phyloP scores from a whole-genome alignment of 1,140 invertebrate species.

The Meloidogyne floridensis region DNA sequence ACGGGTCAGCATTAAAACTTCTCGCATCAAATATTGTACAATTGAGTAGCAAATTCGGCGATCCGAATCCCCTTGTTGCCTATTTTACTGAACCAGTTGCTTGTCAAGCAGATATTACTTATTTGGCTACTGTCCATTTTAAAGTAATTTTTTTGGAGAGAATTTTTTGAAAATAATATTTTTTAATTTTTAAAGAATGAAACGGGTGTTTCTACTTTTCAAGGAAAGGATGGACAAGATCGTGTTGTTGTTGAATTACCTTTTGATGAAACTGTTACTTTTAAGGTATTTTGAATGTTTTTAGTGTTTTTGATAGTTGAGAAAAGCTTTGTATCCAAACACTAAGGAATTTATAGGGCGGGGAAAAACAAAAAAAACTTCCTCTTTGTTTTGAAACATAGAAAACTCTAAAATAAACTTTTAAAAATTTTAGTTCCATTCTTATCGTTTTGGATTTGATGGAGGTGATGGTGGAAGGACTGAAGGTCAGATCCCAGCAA shows the following conservation, averaged over 20 bases:
- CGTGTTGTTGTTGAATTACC: slow-evolving; percentile 44
- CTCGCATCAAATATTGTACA: slow-evolving; percentile 44
- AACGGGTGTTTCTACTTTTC: slow-evolving; percentile 48
- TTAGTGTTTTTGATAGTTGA: not conserved
- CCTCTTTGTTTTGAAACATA: not conserved
- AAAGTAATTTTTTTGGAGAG: slow-evolving; percentile 28
- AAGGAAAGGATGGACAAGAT: slow-evolving; percentile 52
- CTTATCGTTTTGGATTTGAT: slow-evolving; percentile 29
- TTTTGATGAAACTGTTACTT: slow-evolving; percentile 46
- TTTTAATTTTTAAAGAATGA: slow-evolving; percentile 36
- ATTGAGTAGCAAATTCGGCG: slow-evolving; percentile 43
- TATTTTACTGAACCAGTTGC: slow-evolving; percentile 43
- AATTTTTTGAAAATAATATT: not conserved
- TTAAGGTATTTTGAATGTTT: slow-evolving; percentile 30
- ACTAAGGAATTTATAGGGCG: no score
- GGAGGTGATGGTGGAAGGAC: slow-evolving; percentile 43
- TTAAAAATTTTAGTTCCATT: not conserved
- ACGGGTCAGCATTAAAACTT: slow-evolving; percentile 20
- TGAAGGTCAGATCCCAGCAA: slow-evolving; percentile 49
- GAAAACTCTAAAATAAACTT: no score
- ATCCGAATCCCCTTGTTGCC: slow-evolving; percentile 42
- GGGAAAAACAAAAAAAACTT: no score
- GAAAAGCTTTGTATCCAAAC: no score
- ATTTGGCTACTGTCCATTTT: slow-evolving; percentile 43
- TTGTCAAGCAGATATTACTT: slow-evolving; percentile 44